Evolutionary conservation across 2,113 vertebrate genomes (phyloP).

Genomic region (Cavia porcellus): DNA sequence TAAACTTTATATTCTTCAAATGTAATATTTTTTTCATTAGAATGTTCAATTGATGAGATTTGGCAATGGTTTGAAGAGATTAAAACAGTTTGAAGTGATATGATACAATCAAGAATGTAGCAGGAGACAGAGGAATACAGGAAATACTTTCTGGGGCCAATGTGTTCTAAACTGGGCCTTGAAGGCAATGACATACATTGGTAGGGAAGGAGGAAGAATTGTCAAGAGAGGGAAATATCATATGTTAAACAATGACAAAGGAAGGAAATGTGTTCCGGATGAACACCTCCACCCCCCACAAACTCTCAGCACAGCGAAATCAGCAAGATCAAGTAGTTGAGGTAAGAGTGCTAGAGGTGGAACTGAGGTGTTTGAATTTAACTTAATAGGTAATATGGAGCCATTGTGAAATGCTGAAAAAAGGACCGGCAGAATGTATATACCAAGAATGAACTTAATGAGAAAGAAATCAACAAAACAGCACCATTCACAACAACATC

Average conservation of each 20-base stretch:
- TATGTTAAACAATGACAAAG: slow-evolving; percentile 33
- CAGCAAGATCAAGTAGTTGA: neutral
- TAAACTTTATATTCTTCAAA: neutral
- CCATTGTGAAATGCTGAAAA: neutral
- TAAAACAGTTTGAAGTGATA: neutral
- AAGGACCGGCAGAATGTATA: neutral
- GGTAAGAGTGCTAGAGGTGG: neutral
- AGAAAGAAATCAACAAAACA: neutral
- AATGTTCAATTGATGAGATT: neutral
- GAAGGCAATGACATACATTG: neutral
- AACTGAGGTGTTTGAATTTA: slow-evolving; percentile 10
- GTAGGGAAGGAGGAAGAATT: neutral
- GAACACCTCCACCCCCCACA: neutral
- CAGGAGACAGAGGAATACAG: neutral
- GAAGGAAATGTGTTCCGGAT: neutral
- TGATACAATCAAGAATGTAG: neutral
- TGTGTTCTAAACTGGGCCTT: neutral
- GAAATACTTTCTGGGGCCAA: neutral
- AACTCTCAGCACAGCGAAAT: neutral
- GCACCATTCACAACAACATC: neutral
- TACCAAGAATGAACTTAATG: neutral
- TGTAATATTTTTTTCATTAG: neutral
- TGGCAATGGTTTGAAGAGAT: neutral
- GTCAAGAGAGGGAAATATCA: neutral
- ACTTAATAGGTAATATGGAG: neutral